Conservation (phyloP, 2,888 invertebrate species). For the Carcina quercana region DNA sequence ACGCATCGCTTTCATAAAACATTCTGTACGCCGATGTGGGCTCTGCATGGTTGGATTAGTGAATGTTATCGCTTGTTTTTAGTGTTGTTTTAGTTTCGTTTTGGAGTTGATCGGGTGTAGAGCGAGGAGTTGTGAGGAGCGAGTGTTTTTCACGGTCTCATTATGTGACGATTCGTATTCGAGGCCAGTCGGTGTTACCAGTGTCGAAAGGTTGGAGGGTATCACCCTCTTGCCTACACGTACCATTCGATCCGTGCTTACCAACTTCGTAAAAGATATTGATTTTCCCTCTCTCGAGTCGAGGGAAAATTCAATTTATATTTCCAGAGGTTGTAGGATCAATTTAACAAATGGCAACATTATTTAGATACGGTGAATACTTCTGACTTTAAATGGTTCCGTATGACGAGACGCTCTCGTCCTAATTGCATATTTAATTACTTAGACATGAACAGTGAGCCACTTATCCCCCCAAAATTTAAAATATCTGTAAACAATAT, state of each 20-base stretch:
- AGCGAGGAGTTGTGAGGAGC: constrained; percentile 48
- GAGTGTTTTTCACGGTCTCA: constrained; percentile 67
- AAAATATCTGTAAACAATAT: no score
- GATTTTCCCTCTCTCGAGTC: constrained; percentile 26
- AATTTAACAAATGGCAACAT: no score
- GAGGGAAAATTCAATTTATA: constrained; percentile 16
- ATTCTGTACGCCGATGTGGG: constrained; percentile 19
- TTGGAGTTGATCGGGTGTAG: constrained; percentile 28
- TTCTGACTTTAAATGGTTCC: no score
- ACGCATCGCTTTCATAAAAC: constrained; percentile 23
- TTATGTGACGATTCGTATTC: constrained; percentile 67
- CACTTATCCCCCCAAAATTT: no score
- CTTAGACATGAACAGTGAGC: no score
- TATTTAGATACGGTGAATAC: no score
- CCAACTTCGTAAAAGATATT: constrained; percentile 37
- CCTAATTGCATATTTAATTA: no score
- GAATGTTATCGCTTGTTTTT: constrained; percentile 28
- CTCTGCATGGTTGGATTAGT: constrained; percentile 26
- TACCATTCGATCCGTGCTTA: constrained; percentile 33
- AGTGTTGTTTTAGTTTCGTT: constrained; percentile 26
- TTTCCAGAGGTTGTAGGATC: no score
- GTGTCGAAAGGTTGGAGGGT: constrained; percentile 37
- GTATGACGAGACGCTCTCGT: no score
- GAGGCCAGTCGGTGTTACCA: constrained; percentile 38
- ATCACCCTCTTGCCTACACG: constrained; percentile 33